Conservation (phyloP, 53 echinoderm and acorn worm genomes). For the Temnopleurus reevesii region DNA sequence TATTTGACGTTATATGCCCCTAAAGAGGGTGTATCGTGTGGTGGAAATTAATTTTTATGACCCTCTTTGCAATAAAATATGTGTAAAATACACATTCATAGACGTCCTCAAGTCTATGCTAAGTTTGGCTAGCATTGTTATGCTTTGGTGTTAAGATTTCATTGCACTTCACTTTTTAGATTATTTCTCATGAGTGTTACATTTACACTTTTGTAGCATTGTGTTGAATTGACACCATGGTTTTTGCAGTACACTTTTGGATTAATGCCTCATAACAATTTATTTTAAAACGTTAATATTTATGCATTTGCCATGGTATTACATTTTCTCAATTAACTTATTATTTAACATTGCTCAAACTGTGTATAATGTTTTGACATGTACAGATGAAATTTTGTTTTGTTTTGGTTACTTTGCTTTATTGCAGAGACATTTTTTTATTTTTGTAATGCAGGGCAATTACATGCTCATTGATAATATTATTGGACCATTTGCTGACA, state of each 20-base stretch:
- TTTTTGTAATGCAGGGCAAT: slow-evolving; percentile 2
- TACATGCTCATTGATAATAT: not conserved
- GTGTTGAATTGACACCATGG: no score
- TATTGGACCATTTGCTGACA: slow-evolving; percentile 4
- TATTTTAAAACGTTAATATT: not conserved
- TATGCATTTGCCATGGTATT: slow-evolving; percentile 39
- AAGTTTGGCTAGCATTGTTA: no score
- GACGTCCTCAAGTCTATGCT: no score
- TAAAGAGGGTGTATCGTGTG: not conserved
- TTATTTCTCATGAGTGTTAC: no score
- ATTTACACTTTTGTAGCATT: no score
- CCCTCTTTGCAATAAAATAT: no score
- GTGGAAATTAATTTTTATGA: no score
- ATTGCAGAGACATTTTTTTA: not conserved
- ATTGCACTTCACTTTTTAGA: no score
- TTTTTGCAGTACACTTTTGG: no score
- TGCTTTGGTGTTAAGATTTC: no score
- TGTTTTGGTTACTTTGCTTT: not conserved
- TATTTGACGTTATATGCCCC: not conserved
- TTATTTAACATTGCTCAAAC: no score
- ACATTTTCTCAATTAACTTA: slow-evolving; percentile 19
- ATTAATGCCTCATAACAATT: not conserved
- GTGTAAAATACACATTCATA: no score
- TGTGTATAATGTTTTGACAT: slow-evolving; percentile 22
- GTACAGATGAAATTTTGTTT: slow-evolving; percentile 11